phyloP scores from a whole-genome alignment of 2,797 vertebrate species.

The Pipistrellus pipistrellus region DNA sequence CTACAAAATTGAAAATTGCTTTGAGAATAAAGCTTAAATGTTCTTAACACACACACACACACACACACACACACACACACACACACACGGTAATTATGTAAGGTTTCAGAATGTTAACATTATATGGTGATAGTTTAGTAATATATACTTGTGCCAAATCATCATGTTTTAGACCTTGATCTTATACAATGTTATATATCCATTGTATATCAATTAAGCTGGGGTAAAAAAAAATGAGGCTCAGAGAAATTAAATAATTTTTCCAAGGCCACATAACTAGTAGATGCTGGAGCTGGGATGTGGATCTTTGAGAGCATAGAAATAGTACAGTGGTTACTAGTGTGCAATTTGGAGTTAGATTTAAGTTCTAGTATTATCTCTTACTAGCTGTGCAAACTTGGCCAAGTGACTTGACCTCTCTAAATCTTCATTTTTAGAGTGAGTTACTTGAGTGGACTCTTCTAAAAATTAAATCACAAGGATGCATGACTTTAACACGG shows the following conservation, averaged over 20 bases:
- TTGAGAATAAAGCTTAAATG: not conserved
- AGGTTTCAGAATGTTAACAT: not conserved
- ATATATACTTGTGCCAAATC: not conserved
- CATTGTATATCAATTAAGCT: not conserved
- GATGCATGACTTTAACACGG: not conserved
- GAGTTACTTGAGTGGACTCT: not conserved
- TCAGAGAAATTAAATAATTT: not conserved
- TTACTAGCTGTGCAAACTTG: not conserved
- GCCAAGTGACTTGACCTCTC: not conserved
- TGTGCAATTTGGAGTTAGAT: not conserved
- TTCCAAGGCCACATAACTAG: not conserved
- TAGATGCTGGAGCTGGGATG: not conserved
- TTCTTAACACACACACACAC: not conserved
- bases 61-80: not conserved
- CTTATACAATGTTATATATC: not conserved
- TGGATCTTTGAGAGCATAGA: not conserved
- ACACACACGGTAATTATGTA: not conserved
- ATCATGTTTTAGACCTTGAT: not conserved
- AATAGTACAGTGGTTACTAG: not conserved
- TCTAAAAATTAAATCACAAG: not conserved
- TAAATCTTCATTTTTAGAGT: not conserved
- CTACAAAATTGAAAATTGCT: not conserved
- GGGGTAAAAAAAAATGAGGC: not conserved
- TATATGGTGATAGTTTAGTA: not conserved
- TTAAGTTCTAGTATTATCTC: not conserved